Evolutionary conservation across 2,888 invertebrate genomes (phyloP), one percentile per base, ranked within the genome.

Genomic region (Pelosia muscerda): DNA sequence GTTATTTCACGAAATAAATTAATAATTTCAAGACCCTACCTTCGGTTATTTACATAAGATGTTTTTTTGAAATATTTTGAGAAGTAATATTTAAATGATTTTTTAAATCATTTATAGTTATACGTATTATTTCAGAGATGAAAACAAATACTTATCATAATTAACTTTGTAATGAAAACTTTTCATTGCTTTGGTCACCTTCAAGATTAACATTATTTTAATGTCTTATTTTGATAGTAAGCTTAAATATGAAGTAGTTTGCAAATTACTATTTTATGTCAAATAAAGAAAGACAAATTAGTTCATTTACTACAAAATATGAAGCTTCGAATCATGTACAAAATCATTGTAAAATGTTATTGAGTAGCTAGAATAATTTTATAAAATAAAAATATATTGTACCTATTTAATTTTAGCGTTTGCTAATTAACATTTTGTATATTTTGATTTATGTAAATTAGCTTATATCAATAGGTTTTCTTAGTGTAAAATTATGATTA

Each of bases 261-360:
- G 72, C 65, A 72, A 72, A 78, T 71, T 53, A 72, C 65, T 70
- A 65, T 65, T 71, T 64, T 68, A 67, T 68, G 66, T 54, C 59
- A 26, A 49, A 25, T 23, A 28, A 72, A 61, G 22, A 53, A 67
- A 77, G 76, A 82, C 76, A 82, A 82, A 81, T 81, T 81, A 81
- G 74, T 80, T 82, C 73, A 82, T 82, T 81, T 79, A 77, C 69
- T 74, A 80, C 74, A 75, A 49, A 86, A 86, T 85, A 85, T 83
- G 90, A 91, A 91, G 90, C 90, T 91, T 92, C 91, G 82, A 87
- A 86, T 75, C 87, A 87, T 92, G 92, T 94, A 94, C 94, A 94
- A 93, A 94, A 87, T 87, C 88, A 88, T 87, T 86, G 80, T 89
- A 84, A 87, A 84, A 82, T 86, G 85, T 89, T 88, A 88, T 84